Conservation (phyloP, 2,888 invertebrate species). For the Nezara viridula region DNA sequence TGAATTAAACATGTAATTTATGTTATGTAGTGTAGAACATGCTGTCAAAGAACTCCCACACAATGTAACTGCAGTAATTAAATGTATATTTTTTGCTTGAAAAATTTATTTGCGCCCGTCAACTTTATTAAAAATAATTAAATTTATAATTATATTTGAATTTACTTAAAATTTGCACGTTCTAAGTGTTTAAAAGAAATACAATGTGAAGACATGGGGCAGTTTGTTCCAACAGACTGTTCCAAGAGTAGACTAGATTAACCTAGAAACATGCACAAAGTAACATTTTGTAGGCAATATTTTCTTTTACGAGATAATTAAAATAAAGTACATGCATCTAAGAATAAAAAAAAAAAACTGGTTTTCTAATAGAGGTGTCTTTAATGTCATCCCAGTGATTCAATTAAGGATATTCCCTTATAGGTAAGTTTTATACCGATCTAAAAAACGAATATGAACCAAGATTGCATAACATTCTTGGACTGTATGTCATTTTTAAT, state of each 20-base stretch:
- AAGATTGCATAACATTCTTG: not conserved
- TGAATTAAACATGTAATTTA: too few relatives aligned
- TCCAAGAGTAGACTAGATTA: not conserved
- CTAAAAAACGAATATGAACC: not conserved
- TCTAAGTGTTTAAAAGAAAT: not conserved
- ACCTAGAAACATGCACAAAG: conserved; percentile 5
- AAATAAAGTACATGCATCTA: not conserved
- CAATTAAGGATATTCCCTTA: not conserved
- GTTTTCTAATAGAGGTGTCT: not conserved
- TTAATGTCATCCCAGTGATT: not conserved
- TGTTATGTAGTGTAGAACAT: too few relatives aligned
- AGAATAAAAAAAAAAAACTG: not conserved
- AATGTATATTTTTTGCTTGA: too few relatives aligned
- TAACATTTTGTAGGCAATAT: not conserved
- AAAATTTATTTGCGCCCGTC: too few relatives aligned
- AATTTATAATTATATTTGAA: too few relatives aligned
- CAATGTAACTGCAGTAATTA: not conserved
- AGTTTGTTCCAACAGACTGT: not conserved
- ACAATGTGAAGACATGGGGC: not conserved
- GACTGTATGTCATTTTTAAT: not conserved
- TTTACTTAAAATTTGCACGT: too few relatives aligned
- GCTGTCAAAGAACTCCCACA: too few relatives aligned
- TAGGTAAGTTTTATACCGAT: not conserved
- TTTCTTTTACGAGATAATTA: too few relatives aligned
- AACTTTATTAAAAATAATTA: too few relatives aligned